Percentiles rank a stretch among this genome's conserved stretches.
These are phyloP conservation scores for Eristalinus aeneus DNA, from an alignment of 2,888 invertebrate genomes.

Conservation along the genomic window DNA sequence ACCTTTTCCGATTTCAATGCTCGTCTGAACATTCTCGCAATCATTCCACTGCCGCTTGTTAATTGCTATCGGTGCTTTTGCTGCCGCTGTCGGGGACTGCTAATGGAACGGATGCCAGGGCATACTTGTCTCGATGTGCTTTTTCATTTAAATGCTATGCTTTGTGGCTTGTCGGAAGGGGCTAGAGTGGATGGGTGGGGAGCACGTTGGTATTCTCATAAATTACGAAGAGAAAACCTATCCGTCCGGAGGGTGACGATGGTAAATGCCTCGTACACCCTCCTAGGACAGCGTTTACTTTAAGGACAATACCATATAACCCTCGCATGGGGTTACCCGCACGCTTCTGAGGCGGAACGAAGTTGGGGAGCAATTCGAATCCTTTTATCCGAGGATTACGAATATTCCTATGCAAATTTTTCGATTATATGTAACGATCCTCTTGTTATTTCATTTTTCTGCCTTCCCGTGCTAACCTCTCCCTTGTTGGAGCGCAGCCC, in stretches of 20 bases:
- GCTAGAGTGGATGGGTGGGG: too few relatives aligned
- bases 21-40: slow-evolving; percentile 36
- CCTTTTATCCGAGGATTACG: background rate
- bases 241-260: background rate
- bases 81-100: background rate
- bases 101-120: slow-evolving; percentile 44
- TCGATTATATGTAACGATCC: slow-evolving; percentile 1
- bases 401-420: background rate
- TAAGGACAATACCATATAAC: background rate
- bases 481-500: background rate
- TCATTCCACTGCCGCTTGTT: slow-evolving; percentile 38
- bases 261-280: background rate
- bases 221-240: background rate
- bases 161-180: background rate
- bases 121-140: slow-evolving; percentile 19
- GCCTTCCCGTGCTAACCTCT: background rate
- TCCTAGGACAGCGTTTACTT: background rate
- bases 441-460: background rate
- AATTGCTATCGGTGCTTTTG: slow-evolving; percentile 45
- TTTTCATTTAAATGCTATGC: slow-evolving; percentile 9
- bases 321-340: background rate
- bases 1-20: slow-evolving; percentile 25
- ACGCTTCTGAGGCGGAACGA: background rate
- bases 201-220: background rate
- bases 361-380: background rate